These are phyloP conservation scores for Rhabdomys dilectus DNA, from an alignment of 2,113 vertebrate species.

Conservation along the genomic window DNA sequence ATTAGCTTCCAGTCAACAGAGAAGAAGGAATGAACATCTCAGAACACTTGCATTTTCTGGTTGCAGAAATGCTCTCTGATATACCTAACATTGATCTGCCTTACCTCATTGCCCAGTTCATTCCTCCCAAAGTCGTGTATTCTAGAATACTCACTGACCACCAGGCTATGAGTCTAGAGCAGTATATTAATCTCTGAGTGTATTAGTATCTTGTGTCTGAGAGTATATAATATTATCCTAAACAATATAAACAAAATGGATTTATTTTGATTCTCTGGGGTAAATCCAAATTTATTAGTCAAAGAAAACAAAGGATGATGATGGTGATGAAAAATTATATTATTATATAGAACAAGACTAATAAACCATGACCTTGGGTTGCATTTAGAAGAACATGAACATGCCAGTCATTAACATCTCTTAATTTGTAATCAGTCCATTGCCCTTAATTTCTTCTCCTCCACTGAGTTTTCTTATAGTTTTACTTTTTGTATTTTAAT, in stretches of 20 bases:
- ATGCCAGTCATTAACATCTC: not conserved
- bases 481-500: not conserved
- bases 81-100: not conserved
- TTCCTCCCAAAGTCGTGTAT: not conserved
- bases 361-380: not conserved
- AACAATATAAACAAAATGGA: slow-evolving; percentile 40
- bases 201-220: not conserved
- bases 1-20: not conserved
- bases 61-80: fast-evolving
- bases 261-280: not conserved
- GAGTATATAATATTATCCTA: not conserved
- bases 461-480: not conserved
- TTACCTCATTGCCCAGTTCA: not conserved
- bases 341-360: not conserved
- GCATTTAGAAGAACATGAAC: not conserved
- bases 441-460: not conserved
- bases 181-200: not conserved
- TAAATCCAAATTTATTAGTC: slow-evolving; percentile 26
- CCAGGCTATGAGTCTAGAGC: no score
- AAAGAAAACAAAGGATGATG: slow-evolving; percentile 7
- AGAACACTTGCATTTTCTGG: fast-evolving
- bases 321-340: not conserved
- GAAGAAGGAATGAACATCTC: not conserved
- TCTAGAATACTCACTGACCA: not conserved
- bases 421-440: not conserved